phyloP scores from a whole-genome alignment of 2,113 vertebrate species.

The Coptodon bakossiorum region DNA sequence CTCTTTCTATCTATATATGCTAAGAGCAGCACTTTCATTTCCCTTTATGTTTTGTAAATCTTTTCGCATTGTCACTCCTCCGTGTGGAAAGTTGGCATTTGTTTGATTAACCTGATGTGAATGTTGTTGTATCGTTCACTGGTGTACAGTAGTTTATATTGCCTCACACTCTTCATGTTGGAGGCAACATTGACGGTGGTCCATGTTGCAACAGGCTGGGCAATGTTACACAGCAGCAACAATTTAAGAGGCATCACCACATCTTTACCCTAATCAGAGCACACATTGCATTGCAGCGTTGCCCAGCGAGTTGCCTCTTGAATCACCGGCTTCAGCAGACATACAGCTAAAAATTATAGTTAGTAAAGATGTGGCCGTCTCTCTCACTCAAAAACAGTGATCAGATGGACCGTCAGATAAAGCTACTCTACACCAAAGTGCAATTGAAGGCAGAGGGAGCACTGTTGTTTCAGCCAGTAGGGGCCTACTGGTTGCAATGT shows the following conservation, averaged over 20 bases:
- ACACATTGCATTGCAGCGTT: not conserved
- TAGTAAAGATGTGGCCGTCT: not conserved
- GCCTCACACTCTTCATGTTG: not conserved
- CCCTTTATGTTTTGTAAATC: not conserved
- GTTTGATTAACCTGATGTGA: not conserved
- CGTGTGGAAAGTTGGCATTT: not conserved
- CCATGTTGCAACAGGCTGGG: not conserved
- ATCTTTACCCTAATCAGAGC: not conserved
- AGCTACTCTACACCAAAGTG: slow-evolving; percentile 65
- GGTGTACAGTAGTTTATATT: slow-evolving; percentile 37
- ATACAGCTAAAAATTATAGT: not conserved
- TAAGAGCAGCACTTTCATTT: slow-evolving; percentile 33
- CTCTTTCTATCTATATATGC: not conserved
- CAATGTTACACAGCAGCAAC: not conserved
- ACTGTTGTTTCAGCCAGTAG: slow-evolving; percentile 50
- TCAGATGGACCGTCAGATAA: slow-evolving; percentile 23
- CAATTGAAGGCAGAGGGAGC: slow-evolving; percentile 65
- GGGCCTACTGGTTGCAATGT: slow-evolving; percentile 34
- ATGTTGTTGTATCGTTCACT: slow-evolving; percentile 2
- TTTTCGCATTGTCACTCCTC: not conserved
- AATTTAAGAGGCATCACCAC: not conserved
- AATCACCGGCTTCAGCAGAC: not conserved
- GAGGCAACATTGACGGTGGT: not conserved
- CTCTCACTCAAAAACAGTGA: not conserved
- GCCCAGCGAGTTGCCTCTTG: not conserved